Conservation (phyloP, 2,888 invertebrate species). For the Sabellastarte sp. region DNA sequence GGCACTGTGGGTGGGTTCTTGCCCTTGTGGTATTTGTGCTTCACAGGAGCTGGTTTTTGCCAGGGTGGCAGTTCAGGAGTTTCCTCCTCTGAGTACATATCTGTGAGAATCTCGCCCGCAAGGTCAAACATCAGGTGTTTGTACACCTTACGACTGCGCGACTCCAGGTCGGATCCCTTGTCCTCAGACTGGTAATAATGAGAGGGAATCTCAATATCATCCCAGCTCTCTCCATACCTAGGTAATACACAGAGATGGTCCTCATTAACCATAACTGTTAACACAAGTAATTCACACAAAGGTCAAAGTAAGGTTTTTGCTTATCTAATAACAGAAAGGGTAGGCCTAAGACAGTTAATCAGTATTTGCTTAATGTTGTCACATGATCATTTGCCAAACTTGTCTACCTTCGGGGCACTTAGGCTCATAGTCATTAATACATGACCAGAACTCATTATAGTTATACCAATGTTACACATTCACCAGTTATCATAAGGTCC, state of each 20-base stretch:
- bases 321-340: too few relatives aligned
- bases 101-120: conserved; percentile 53
- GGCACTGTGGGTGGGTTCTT: conserved; percentile 42
- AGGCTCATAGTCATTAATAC: too few relatives aligned
- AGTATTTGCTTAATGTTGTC: too few relatives aligned
- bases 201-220: conserved; percentile 34
- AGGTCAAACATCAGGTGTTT: conserved; percentile 55
- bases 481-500: too few relatives aligned
- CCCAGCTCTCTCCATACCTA: conserved; percentile 44
- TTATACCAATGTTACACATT: too few relatives aligned
- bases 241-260: conserved; percentile 13
- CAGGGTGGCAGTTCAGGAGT: conserved; percentile 60
- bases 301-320: too few relatives aligned
- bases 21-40: conserved; percentile 42
- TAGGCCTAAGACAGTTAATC: too few relatives aligned
- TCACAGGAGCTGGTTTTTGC: conserved; percentile 59
- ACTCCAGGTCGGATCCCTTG: conserved; percentile 33
- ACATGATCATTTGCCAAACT: too few relatives aligned
- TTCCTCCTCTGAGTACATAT: conserved; percentile 48
- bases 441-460: too few relatives aligned
- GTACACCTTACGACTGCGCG: conserved; percentile 44
- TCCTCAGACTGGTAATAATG: conserved; percentile 34
- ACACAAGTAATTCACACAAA: too few relatives aligned
- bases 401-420: too few relatives aligned
- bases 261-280: too few relatives aligned